phyloP scores from a whole-genome alignment of 2,888 invertebrate species.

The Lasioglossum morio region DNA sequence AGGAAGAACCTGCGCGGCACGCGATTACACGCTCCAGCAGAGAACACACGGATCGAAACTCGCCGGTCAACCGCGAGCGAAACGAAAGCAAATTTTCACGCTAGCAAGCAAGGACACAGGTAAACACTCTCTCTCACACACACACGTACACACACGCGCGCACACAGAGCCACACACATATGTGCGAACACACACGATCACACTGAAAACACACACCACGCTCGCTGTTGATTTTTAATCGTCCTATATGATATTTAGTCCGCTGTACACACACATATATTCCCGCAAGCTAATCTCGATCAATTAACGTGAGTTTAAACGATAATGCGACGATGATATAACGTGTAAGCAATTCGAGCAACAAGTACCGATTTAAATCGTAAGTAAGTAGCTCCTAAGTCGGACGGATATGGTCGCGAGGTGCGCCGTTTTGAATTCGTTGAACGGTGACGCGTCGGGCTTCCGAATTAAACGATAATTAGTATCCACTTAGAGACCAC shows the following conservation, averaged over 20 bases:
- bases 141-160: too few species aligned
- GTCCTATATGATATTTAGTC: conserved; percentile 73
- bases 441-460: conserved; percentile 53
- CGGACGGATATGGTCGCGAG: conserved; percentile 81
- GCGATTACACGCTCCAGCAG: not conserved
- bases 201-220: conserved; percentile 30
- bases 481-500: not conserved
- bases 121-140: not conserved
- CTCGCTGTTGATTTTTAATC: conserved; percentile 72
- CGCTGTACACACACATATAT: conserved; percentile 73
- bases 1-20: conserved; percentile 64
- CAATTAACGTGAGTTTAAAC: conserved; percentile 67
- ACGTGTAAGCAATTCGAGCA: conserved; percentile 71
- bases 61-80: not conserved
- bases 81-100: not conserved
- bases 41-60: not conserved
- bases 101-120: not conserved
- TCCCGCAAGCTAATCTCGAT: conserved; percentile 67
- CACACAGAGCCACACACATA: not conserved
- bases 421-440: conserved; percentile 61
- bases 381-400: conserved; percentile 76
- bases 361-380: conserved; percentile 67
- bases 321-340: conserved; percentile 70
- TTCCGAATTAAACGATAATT: not conserved
- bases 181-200: not conserved